phyloP scores from a whole-genome alignment of 2,888 invertebrate genomes.

The Hetaerina titia region DNA sequence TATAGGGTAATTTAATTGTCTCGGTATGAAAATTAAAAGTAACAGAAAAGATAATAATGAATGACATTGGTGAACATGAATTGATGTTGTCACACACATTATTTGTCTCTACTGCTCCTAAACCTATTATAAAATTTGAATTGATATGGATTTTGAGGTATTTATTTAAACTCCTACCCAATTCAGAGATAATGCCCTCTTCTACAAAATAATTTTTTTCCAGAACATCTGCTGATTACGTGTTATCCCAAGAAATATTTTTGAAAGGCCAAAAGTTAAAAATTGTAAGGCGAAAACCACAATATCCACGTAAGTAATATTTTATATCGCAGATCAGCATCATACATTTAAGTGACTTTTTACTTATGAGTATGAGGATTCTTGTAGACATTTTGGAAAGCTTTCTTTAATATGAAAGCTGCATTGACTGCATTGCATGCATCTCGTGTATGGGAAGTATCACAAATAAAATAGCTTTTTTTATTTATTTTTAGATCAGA shows the following conservation, averaged over 20 bases:
- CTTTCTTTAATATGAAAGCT: not conserved
- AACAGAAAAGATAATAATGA: too few species aligned
- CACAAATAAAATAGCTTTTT: not conserved
- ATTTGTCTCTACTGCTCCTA: too few species aligned
- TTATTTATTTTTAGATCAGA: not conserved
- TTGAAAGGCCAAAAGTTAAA: constrained; percentile 72
- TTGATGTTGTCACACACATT: too few species aligned
- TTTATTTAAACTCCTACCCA: not conserved
- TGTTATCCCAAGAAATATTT: constrained; percentile 73
- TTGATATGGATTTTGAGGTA: too few species aligned
- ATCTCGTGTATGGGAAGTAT: too few species aligned
- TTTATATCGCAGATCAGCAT: too few species aligned
- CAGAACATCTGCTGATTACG: constrained; percentile 73
- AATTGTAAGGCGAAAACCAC: constrained; percentile 71
- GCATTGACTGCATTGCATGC: not conserved
- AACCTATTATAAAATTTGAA: too few species aligned
- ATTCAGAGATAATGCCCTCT: not conserved
- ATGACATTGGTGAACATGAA: too few species aligned
- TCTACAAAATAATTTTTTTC: constrained; percentile 64
- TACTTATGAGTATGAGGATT: not conserved
- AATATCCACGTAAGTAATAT: not conserved
- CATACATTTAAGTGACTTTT: too few species aligned
- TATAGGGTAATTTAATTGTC: too few species aligned
- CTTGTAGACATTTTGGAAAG: not conserved
- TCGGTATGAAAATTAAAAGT: too few species aligned